A percentile compares a stretch with the other conserved stretches of the same genome.
Conservation (phyloP, 2,888 invertebrate genomes). For the Drosophila setosimentum region DNA sequence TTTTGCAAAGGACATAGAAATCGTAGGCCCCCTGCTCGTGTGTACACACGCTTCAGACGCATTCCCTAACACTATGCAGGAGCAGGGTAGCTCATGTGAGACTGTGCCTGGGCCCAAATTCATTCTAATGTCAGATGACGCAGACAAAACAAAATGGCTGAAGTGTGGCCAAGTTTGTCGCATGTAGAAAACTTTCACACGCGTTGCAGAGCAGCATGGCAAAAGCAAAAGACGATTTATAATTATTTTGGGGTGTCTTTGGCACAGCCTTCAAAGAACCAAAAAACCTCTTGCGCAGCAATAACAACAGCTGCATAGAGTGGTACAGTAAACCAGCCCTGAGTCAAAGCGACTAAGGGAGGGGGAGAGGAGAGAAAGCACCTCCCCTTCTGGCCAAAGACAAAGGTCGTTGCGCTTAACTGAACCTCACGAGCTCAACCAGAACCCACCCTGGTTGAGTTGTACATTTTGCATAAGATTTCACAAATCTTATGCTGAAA, state of each 20-base stretch:
- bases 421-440: conserved; percentile 49
- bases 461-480: conserved; percentile 78
- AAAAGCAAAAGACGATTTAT: conserved; percentile 42
- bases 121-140: conserved; percentile 37
- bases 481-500: conserved; percentile 43
- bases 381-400: conserved; percentile 50
- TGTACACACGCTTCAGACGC: conserved; percentile 72
- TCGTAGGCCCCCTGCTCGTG: conserved; percentile 13
- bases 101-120: conserved; percentile 19
- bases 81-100: conserved; percentile 5
- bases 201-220: conserved; percentile 64
- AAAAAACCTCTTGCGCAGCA: conserved; percentile 57
- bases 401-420: conserved; percentile 80
- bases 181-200: conserved; percentile 69
- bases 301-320: conserved; percentile 71
- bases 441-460: conserved; percentile 45
- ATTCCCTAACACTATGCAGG: conserved; percentile 52
- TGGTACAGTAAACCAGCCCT: conserved; percentile 29
- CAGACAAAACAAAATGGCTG: conserved; percentile 74
- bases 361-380: conserved; percentile 39
- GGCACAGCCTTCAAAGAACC: conserved; percentile 32
- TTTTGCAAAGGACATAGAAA: background rate
- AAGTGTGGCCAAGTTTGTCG: conserved; percentile 61
- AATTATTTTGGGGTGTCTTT: conserved; percentile 71
- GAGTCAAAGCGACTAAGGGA: background rate